These are phyloP conservation scores for Homalodisca vitripennis DNA, from an alignment of 1,140 invertebrate species.

Conservation along the genomic window DNA sequence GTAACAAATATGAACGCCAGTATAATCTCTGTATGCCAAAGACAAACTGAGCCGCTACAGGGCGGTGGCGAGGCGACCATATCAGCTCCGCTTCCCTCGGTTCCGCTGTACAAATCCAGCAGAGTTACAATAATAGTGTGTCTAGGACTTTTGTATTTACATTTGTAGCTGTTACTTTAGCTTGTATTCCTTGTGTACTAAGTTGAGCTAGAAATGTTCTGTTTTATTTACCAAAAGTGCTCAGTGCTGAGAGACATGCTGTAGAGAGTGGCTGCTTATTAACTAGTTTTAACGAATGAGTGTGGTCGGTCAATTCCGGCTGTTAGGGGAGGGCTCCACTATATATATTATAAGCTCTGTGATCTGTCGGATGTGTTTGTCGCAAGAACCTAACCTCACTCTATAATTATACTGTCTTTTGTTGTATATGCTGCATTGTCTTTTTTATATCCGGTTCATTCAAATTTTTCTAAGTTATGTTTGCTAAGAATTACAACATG, in stretches of 20 bases:
- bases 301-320: conserved; percentile 29
- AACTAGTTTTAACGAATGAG: conserved; percentile 34
- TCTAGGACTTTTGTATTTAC: conserved; percentile 20
- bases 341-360: conserved; percentile 37
- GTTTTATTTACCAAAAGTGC: conserved; percentile 39
- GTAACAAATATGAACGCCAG: no score
- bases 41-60: no score
- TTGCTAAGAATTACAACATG: no score
- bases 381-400: neutral
- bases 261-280: conserved; percentile 33
- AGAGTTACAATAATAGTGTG: conserved; percentile 5
- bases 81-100: conserved; percentile 20
- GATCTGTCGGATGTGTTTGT: conserved; percentile 28
- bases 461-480: no score
- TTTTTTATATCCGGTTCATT: no score
- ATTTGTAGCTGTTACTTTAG: conserved; percentile 5
- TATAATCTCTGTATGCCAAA: no score
- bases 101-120: neutral
- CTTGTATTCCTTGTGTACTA: conserved; percentile 9
- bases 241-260: conserved; percentile 27
- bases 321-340: conserved; percentile 33
- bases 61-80: neutral
- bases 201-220: conserved; percentile 24
- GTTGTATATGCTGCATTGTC: no score
- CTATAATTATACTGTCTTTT: no score